Evolutionary conservation across 2,797 vertebrate species (phyloP).

Genomic region (Emydoidea blandingii): DNA sequence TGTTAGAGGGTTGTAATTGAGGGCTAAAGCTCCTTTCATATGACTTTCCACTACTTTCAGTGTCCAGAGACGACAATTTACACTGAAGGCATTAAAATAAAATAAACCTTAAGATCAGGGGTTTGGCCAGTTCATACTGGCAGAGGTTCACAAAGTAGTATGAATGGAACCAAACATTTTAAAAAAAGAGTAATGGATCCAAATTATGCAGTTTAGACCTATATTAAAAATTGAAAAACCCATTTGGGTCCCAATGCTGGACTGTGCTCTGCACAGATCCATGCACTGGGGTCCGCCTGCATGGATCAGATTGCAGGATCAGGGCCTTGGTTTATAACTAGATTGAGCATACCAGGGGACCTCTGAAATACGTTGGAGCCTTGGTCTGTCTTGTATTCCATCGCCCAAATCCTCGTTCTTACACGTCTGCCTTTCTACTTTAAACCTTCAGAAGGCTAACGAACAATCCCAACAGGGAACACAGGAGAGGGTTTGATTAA

Average conservation of each 20-base stretch:
- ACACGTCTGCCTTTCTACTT: not conserved
- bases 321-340: not conserved
- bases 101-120: not conserved
- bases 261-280: not conserved
- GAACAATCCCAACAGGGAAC: not conserved
- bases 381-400: not conserved
- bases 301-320: not conserved
- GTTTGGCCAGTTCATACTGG: slow-evolving; percentile 1
- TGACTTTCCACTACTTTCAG: slow-evolving; percentile 8
- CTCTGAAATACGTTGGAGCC: not conserved
- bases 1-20: slow-evolving; percentile 33
- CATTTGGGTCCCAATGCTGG: not conserved
- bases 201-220: not conserved
- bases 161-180: not conserved
- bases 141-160: not conserved
- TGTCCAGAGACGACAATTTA: not conserved
- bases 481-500: not conserved
- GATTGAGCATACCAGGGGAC: not conserved
- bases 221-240: not conserved
- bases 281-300: not conserved
- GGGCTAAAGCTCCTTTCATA: slow-evolving; percentile 8
- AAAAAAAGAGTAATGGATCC: not conserved
- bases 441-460: not conserved
- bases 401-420: not conserved
- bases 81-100: not conserved